Evolutionary conservation across 2,113 vertebrate genomes (phyloP), one percentile per base, ranked within the genome.

Genomic region (Podarcis cretensis): DNA sequence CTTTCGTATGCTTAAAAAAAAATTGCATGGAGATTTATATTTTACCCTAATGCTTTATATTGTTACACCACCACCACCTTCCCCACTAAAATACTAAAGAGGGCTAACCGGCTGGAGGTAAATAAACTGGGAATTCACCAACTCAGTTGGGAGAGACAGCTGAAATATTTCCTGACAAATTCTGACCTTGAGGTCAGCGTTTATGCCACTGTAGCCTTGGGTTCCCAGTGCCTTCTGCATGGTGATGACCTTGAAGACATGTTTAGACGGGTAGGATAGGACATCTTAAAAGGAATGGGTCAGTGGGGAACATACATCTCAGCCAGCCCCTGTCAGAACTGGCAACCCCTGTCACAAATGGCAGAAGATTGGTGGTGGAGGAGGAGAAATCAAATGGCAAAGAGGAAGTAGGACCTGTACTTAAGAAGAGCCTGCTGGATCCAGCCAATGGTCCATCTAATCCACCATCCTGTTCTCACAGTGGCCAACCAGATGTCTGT

Each of bases 1-100:
- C 63, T 86, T 93, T 81, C 48, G 21, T 37, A 43, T n/a, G 20
- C 40, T n/a, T 30, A 30, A 87, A 91, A 90, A 93, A 89, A 65
- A 2, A n/a, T 21, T 73, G 91, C 92, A 88, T 80, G 54, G 74
- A 77, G 92, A 87, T 83, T 86, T 63, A 18, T 65, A 87, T 37
- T 35, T 69, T 81, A 13, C 23, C 82, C 66, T 25, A 48, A 48
- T 77, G 21, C 35, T 83, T 76, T 48, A 89, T 90, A 75, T 3
- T 90, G 65, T 93, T 92, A 87, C 69, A 18, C 89, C 88, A 21
- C 20, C 14, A 9, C 27, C 84, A 69, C 66, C 80, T 91, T 87
- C 25, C 74, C 30, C 54, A 86, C 87, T 86, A 77, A 37, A 89
- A 89, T 88, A 16, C 37, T 59, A 54, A 59, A 63, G 12, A 48